A percentile compares a stretch with the other conserved stretches of the same genome.
Evolutionary conservation across 2,113 vertebrate genomes (phyloP).

Genomic region (Euleptes europaea): DNA sequence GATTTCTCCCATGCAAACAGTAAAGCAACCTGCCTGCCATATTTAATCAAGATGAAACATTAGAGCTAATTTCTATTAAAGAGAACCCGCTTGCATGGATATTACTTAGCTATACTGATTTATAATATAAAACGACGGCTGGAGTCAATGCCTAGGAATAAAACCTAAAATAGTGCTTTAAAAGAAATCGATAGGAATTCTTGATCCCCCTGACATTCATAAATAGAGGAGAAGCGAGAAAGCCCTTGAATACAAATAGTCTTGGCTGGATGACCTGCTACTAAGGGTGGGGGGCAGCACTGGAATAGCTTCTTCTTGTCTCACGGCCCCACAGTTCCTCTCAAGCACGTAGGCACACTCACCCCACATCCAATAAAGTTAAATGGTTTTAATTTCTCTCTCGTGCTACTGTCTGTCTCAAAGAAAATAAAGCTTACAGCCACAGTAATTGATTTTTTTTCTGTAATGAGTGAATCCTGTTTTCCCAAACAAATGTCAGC

Average conservation of each 20-base stretch:
- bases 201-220: constrained; percentile 36
- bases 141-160: constrained; percentile 58
- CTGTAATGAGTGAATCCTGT: background rate
- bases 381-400: background rate
- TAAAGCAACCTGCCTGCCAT: constrained; percentile 38
- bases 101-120: constrained; percentile 50
- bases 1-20: constrained; percentile 34
- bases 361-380: background rate
- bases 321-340: background rate
- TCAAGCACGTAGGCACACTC: background rate
- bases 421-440: constrained; percentile 4
- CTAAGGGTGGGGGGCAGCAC: background rate
- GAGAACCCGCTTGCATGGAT: constrained; percentile 50
- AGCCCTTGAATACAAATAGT: constrained; percentile 48
- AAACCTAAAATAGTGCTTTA: constrained; percentile 49
- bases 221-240: constrained; percentile 54
- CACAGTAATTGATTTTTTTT: background rate
- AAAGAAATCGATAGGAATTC: constrained; percentile 63
- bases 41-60: constrained; percentile 63
- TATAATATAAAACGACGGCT: constrained; percentile 38
- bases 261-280: constrained; percentile 6
- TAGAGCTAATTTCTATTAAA: constrained; percentile 60
- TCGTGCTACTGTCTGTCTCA: background rate
- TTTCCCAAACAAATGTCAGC: background rate
- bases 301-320: background rate